Evolutionary conservation across 2,113 vertebrate genomes (phyloP), one percentile per base, ranked within the genome.

Genomic region (Okapia johnstoni): DNA sequence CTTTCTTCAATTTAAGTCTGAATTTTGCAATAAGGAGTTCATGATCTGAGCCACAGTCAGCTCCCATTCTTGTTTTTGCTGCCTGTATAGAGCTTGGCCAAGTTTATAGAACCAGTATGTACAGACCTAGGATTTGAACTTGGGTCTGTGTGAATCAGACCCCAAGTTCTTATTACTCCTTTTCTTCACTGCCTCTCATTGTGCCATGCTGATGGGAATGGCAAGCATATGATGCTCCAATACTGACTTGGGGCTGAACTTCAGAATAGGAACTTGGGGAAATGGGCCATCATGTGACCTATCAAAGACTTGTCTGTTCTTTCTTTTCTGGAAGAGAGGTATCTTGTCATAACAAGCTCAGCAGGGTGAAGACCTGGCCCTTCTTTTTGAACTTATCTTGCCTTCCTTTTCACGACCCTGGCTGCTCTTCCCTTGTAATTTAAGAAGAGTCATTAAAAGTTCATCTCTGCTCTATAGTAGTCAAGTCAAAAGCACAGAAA

Each of bases 361-460:
- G 80, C 55, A 84, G 48, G 36, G 33, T 25, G 55, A 90, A 85
- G 30, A 92, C n/a, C 12, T 46, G 50, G 57, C 33, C 43, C 73
- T 95, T 66, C 46, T 89, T 26, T 57, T 28, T 79, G 92, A 86
- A 52, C 36, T 61, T 76, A 36, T 8, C 83, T 89, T 88, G 30
- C 0, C 21, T 87, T 33, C 17, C 2, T 84, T 97, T 83, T 85
- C 58, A 60, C 15, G n/a, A 61, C 55, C 73, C 61, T 61, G 43
- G 50, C 21, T 85, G 15, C 60, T 25, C 23, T 36, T 66, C 66
- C 43, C 50, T 95, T 89, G 55, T 81, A 15, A 86, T 89, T 96
- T 86, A 86, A 79, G 61, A 93, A 80, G 26, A 16, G 9, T 77
- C 52, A 63, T 66, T 26, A 43, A 70, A 80, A 90, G 60, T 89